phyloP scores from a whole-genome alignment of 2,888 invertebrate species.

The Caenorhabditis sulstoni region DNA sequence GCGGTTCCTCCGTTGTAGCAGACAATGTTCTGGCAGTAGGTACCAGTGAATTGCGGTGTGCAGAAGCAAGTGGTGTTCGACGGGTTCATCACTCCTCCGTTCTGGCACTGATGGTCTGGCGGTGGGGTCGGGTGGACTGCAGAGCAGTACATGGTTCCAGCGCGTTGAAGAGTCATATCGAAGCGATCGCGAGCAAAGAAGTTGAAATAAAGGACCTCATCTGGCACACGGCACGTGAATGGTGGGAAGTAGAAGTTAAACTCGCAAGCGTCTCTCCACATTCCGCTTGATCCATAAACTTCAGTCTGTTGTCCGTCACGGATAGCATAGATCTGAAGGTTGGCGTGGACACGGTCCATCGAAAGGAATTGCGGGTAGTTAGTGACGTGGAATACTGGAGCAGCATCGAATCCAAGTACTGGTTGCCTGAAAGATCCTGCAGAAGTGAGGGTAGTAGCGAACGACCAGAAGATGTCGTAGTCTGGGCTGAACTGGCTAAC shows the following conservation, averaged over 20 bases:
- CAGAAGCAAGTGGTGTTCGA: slow-evolving; percentile 73
- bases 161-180: slow-evolving; percentile 69
- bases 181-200: slow-evolving; percentile 69
- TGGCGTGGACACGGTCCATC: slow-evolving; percentile 63
- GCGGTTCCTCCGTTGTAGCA: slow-evolving; percentile 74
- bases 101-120: slow-evolving; percentile 70
- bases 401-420: slow-evolving; percentile 48
- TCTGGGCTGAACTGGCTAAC: slow-evolving; percentile 43
- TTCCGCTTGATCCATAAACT: slow-evolving; percentile 70
- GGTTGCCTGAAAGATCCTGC: slow-evolving; percentile 60
- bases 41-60: slow-evolving; percentile 68
- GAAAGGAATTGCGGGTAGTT: slow-evolving; percentile 59
- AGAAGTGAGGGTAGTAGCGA: slow-evolving; percentile 48
- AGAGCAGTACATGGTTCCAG: slow-evolving; percentile 73
- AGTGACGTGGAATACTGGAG: slow-evolving; percentile 61
- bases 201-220: slow-evolving; percentile 74
- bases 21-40: slow-evolving; percentile 65
- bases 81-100: slow-evolving; percentile 71
- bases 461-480: slow-evolving; percentile 68
- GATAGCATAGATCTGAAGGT: slow-evolving; percentile 65
- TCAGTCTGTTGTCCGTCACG: slow-evolving; percentile 62
- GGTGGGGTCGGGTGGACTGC: slow-evolving; percentile 61
- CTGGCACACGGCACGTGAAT: slow-evolving; percentile 65
- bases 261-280: slow-evolving; percentile 71
- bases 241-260: slow-evolving; percentile 74